Base-by-base conservation (phyloP, 2,888 invertebrate species). In the Beris morrisii region DNA sequence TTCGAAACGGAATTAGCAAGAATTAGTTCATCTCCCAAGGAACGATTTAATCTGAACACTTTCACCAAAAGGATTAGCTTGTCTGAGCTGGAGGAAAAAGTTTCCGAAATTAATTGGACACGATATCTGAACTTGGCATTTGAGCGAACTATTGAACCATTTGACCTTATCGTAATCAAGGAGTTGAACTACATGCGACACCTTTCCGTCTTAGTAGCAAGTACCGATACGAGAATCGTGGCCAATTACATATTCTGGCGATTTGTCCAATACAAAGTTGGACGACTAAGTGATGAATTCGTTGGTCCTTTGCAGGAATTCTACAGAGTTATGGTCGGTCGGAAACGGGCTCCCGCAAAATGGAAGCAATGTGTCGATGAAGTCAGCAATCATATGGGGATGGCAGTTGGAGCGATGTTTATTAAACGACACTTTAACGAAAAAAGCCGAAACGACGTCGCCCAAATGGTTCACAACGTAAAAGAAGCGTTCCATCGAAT, bases 301-400 rank as follows among this genome's bases (percentile, higher is more conserved):
- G 87, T 91, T 75, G 87, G 88, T 55, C 87, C 89, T 1, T 89
- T 90, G 74, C 91, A 92, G 80, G 87, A 87, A 73, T 92, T 91
- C 75, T 89, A 88, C 74, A 86, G 83, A 69, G 84, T 86, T 15
- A 76, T 90, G 9, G 88, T 88, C 71, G 90, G 90, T 1, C 82
- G 89, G 11, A 89, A 89, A 73, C 84, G 88, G 77, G 84, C 89
- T 4, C 89, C 91, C 0, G 87, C 90, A 0, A 81, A 94, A 72
- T 95, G 94, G 94, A 90, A 92, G 74, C 89, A 88, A 71, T 95
- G 95, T 74, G 89, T 93, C 5, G 85, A 87, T 0, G 91, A 93
- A 79, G 92, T 92, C 0, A 82, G 81, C 67, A 76, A 79, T 2
- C 81, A 70, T 63, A 70, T 71, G 70, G 69, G 67, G 0, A 92